phyloP scores from a whole-genome alignment of 2,888 invertebrate genomes.

The Phortica okadai region DNA sequence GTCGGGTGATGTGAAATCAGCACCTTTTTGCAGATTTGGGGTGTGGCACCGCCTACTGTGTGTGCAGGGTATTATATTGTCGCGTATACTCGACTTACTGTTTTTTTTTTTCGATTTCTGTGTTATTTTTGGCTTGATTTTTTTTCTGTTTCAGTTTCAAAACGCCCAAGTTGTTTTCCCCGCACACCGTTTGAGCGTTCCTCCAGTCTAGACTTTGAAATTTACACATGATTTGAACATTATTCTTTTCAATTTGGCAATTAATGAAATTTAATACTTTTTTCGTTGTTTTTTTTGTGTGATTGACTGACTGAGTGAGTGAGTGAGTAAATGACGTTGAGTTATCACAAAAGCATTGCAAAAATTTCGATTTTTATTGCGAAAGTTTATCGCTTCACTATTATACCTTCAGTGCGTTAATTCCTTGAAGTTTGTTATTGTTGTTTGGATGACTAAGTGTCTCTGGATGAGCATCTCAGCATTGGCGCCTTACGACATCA shows the following conservation, averaged over 20 bases:
- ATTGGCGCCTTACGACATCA: background rate
- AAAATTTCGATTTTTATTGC: background rate
- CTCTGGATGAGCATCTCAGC: no score
- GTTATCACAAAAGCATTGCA: background rate
- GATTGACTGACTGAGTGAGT: background rate
- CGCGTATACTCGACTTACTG: no score
- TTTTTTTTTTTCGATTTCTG: constrained; percentile 49
- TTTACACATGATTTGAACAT: constrained; percentile 16
- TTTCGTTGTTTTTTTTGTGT: background rate
- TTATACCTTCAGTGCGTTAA: no score
- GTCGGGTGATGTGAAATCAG: no score
- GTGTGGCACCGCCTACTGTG: no score
- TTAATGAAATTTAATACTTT: constrained; percentile 74
- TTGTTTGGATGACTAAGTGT: no score
- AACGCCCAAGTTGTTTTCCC: background rate
- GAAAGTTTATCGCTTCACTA: no score
- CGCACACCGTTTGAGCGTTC: background rate
- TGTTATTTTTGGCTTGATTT: constrained; percentile 55
- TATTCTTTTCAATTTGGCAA: constrained; percentile 58
- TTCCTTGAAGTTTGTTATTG: no score
- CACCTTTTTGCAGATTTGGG: no score
- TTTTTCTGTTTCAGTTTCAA: constrained; percentile 13
- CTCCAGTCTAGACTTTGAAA: background rate
- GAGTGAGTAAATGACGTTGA: background rate
- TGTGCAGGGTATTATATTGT: no score